Base-by-base conservation (phyloP, 1,140 invertebrate genomes). In the Tetramorium parvispinum region DNA sequence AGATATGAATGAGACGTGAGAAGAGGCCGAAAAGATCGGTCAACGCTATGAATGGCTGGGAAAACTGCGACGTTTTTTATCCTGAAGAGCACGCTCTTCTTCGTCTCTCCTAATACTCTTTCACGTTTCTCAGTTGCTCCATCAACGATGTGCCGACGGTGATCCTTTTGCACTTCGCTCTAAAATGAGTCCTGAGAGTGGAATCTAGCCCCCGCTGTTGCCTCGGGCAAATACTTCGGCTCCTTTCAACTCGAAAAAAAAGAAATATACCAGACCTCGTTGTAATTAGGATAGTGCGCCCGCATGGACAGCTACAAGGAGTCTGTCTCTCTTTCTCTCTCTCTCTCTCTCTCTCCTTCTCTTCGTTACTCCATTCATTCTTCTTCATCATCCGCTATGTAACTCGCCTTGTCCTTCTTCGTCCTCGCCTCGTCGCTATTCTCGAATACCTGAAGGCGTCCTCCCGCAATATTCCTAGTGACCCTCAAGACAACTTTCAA, bases 271-370 rank as follows among this genome's bases (percentile, higher is more conserved):
- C 91, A 93, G 92, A 87, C 90, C 93, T 94, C 91, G 94, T 94
- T 95, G 93, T 95, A 95, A 95, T 95, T 95, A 95, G 94, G 94
- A 95, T 94, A 95, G 94, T 95, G 92, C 90, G 94, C 94, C 94
- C 94, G 94, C 93, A 95, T 95, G 88, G 88, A 86, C 91, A 87
- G 89, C 61, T 92, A 90, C 91, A 91, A 76, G 91, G 81, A 87
- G 76, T 78, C 88, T 51, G 3, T 51, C 11, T 49, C 49, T 49
- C 49, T 49, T 5, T 53, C 18, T 53, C 51, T 78, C 88, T 51
- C 49, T 51, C 46, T 49, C 13, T 49, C 87, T 49, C 46, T 49
- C 46, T 49, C 18, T 53, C 18, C n/a, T 18, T 53, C 51, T 53
- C 51, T 86, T 61, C 65, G 53, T 73, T 85, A 86, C 75, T 88